A percentile compares a stretch with the other conserved stretches of the same genome.
phyloP scores from a whole-genome alignment of 2,113 vertebrate species.

The Cyanoramphus novaezelandiae region DNA sequence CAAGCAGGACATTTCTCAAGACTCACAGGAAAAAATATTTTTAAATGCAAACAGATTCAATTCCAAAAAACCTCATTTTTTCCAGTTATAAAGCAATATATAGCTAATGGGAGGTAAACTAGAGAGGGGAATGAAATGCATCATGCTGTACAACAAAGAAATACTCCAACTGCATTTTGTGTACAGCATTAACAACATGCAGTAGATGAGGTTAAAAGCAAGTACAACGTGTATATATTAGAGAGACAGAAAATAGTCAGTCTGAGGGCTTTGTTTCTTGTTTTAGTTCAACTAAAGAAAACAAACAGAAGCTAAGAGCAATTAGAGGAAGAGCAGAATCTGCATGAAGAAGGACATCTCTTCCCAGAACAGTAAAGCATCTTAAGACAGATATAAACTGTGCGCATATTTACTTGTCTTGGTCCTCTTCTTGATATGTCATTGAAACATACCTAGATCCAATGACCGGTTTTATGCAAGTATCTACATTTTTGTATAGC shows the following conservation, averaged over 20 bases:
- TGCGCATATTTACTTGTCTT: slow-evolving; percentile 27
- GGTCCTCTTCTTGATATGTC: slow-evolving; percentile 36
- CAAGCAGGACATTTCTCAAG: slow-evolving; percentile 61
- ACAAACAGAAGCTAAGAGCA: slow-evolving; percentile 35
- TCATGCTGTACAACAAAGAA: slow-evolving; percentile 63
- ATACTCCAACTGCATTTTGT: slow-evolving; percentile 44
- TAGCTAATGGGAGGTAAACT: slow-evolving; percentile 35
- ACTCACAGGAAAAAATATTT: slow-evolving; percentile 17
- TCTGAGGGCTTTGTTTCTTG: slow-evolving; percentile 46
- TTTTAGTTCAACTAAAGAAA: slow-evolving; percentile 28
- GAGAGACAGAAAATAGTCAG: slow-evolving; percentile 31
- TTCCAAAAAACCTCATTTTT: slow-evolving; percentile 29
- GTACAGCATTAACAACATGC: slow-evolving; percentile 61
- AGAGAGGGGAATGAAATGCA: slow-evolving; percentile 54
- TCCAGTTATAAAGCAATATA: slow-evolving; percentile 60
- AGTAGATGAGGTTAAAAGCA: slow-evolving; percentile 44
- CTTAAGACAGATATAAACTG: background rate
- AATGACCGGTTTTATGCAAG: background rate
- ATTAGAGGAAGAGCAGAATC: slow-evolving; percentile 28
- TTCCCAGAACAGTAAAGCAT: slow-evolving; percentile 10
- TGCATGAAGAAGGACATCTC: background rate
- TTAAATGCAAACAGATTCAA: slow-evolving; percentile 46
- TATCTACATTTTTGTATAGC: slow-evolving; percentile 38
- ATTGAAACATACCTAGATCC: background rate
- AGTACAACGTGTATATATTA: slow-evolving; percentile 25